phyloP scores from a whole-genome alignment of 2,888 invertebrate species.

The Luffia ferchaultella region DNA sequence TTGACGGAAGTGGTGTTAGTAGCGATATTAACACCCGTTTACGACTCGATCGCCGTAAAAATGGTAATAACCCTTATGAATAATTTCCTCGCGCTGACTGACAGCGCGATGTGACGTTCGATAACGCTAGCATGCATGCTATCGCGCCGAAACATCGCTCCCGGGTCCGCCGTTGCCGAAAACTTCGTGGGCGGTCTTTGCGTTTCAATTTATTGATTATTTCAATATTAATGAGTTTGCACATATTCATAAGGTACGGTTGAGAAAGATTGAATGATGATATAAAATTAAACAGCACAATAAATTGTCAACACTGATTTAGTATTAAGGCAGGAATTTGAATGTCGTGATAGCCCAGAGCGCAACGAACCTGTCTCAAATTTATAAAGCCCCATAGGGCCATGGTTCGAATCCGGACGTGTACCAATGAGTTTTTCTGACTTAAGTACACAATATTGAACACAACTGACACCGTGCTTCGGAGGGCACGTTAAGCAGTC shows the following conservation, averaged over 20 bases:
- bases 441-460: no score
- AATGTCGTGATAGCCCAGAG: no score
- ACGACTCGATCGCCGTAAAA: slow-evolving; percentile 22
- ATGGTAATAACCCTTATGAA: slow-evolving; percentile 26
- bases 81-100: slow-evolving; percentile 17
- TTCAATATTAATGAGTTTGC: slow-evolving; percentile 3
- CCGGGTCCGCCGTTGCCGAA: slow-evolving; percentile 4
- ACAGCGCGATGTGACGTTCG: slow-evolving; percentile 5
- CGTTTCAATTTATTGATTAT: slow-evolving; percentile 28
- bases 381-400: no score
- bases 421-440: no score
- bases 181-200: slow-evolving; percentile 31
- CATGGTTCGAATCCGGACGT: no score
- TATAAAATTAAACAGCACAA: not conserved
- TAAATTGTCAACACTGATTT: not conserved
- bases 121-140: slow-evolving; percentile 2
- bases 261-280: not conserved
- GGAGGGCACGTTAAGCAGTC: no score
- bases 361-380: no score
- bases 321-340: no score
- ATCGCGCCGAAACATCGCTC: slow-evolving; percentile 1
- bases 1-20: slow-evolving; percentile 1
- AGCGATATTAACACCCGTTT: slow-evolving; percentile 21
- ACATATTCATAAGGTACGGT: not conserved
- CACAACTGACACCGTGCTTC: no score